Conservation (phyloP, 2,888 invertebrate species). For the Sclerodermus sp. region DNA sequence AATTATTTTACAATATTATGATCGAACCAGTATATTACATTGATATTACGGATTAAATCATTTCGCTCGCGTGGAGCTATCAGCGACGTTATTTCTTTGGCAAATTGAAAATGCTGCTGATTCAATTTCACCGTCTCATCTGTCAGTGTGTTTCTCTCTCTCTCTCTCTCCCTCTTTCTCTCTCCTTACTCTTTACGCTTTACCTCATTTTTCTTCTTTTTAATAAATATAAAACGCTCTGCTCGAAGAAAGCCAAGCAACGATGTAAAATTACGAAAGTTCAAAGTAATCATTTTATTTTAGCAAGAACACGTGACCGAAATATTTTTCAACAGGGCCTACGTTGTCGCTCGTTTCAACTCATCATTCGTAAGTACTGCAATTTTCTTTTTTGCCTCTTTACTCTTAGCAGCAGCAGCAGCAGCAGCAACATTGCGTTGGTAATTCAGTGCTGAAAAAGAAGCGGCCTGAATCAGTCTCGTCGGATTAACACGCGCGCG, state of each 20-base stretch:
- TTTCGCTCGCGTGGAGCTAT: not conserved
- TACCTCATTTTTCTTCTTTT: no score
- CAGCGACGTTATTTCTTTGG: not conserved
- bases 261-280: no score
- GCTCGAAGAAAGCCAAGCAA: no score
- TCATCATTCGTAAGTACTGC: slow-evolving; percentile 30
- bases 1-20: slow-evolving; percentile 42
- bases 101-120: no score
- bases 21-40: slow-evolving; percentile 34
- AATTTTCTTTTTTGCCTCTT: slow-evolving; percentile 20
- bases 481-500: no score
- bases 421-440: no score
- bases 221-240: no score
- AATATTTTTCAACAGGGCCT: slow-evolving; percentile 19
- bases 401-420: slow-evolving; percentile 6
- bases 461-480: slow-evolving; percentile 22
- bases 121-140: no score
- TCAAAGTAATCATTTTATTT: no score
- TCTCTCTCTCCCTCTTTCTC: no score
- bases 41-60: slow-evolving; percentile 17
- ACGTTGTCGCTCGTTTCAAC: slow-evolving; percentile 26
- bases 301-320: slow-evolving; percentile 14
- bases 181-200: no score
- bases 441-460: slow-evolving; percentile 25
- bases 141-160: no score